Evolutionary conservation across 2,113 vertebrate species (phyloP), one percentile per base, ranked within the genome.

Genomic region (Grantiella picta): DNA sequence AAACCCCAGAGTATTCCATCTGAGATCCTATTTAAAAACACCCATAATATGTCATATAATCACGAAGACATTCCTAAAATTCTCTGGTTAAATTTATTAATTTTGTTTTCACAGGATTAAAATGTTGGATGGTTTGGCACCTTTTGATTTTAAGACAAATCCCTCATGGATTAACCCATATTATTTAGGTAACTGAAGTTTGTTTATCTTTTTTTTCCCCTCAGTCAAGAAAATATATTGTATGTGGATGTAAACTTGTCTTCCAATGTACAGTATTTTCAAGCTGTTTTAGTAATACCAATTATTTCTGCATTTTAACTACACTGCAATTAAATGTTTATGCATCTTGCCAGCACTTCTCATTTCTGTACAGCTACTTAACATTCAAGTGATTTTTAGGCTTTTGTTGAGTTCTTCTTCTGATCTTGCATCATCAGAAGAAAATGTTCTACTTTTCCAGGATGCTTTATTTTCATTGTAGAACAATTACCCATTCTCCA

Each of bases 71-170:
- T 53, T 53, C 9, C 42, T 18, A 28, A 57, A 82, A 29, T 47
- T 35, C 21, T 47, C 16, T 57, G 24, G 11, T 49, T 95, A 69
- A 64, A 69, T 40, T 45, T 91, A 21, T 79, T 45, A 3, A 11
- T 91, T 91, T 25, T 94, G 3, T 89, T 81, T 79, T 35, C 87
- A 77, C 96, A 99, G 99, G 96, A 95, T 98, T 49, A 96, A 98
- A 65, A 97, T 98, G 82, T 96, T 98, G 94, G 98, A 99, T 73
- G 97, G 98, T 86, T 95, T 98, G 80, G 98, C 98, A 95, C 98
- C 98, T 42, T 99, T 99, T 95, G 98, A 99, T 95, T 99, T 99
- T 94, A 99, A 98, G 96, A 99, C 98, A 28, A 97, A 97, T 76
- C 98, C 98, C n/a, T 95, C 97, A 18, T 98, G 98, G 91, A 98